Conservation (phyloP, 2,888 invertebrate species). For the Trisateles emortualis region DNA sequence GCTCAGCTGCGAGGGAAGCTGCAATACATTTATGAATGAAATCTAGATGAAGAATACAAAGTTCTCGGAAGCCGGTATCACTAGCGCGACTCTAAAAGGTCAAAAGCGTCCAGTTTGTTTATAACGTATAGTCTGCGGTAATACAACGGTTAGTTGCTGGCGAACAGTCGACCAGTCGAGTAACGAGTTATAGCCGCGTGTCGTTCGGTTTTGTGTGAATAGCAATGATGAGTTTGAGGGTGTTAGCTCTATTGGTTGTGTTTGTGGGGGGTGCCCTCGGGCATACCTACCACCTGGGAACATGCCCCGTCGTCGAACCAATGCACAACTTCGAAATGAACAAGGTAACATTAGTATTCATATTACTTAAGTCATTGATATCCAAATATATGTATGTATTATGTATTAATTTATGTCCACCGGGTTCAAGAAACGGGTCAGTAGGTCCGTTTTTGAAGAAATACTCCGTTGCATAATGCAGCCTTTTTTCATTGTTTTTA, state of each 20-base stretch:
- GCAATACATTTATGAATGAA: constrained; percentile 45
- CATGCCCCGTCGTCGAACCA: constrained; percentile 91
- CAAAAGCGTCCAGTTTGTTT: constrained; percentile 37
- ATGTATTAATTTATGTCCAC: neutral
- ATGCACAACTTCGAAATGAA: constrained; percentile 91
- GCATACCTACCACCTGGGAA: constrained; percentile 91
- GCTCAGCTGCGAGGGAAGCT: too few species aligned
- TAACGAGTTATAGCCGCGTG: constrained; percentile 21
- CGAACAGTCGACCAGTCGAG: constrained; percentile 14
- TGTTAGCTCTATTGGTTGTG: constrained; percentile 59
- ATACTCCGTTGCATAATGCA: neutral
- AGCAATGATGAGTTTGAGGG: constrained; percentile 57
- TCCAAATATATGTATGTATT: too few species aligned
- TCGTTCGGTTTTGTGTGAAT: neutral
- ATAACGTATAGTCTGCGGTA: constrained; percentile 26
- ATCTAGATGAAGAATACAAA: constrained; percentile 22
- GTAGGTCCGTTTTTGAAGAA: too few species aligned
- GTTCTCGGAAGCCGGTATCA: constrained; percentile 35
- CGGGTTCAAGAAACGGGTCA: constrained; percentile 1
- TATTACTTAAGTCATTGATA: neutral
- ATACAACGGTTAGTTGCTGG: constrained; percentile 25
- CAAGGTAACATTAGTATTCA: constrained; percentile 81
- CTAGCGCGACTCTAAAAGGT: constrained; percentile 37
- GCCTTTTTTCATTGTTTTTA: neutral
- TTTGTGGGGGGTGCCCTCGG: constrained; percentile 69